Base-by-base conservation (phyloP, 2,797 vertebrate species). In the Nyctalus aviator region DNA sequence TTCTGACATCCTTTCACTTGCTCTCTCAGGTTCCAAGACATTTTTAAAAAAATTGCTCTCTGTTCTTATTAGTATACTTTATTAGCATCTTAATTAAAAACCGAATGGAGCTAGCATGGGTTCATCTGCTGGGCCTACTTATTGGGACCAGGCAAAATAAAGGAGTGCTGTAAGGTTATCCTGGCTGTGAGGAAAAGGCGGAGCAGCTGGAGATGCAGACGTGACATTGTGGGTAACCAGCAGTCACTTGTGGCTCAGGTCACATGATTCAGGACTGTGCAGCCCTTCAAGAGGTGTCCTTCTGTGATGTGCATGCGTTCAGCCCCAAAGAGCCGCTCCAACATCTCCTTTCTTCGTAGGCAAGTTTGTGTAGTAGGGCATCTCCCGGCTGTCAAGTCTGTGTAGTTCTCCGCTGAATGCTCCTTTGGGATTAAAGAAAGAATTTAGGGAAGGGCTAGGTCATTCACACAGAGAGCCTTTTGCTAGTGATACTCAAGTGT, bases 51-150 rank as follows among this genome's bases (percentile, higher is more conserved):
- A 73, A 85, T 15, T 57, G 44, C 6, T 20, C 18, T 87, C 62
- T 55, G 37, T 79, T 92, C 46, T 94, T 68, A 62, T 89, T 93
- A 86, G 17, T 83, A 71, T 17, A 76, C 15, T 55, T 62, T 57
- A 85, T 84, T 89, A 93, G 44, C 30, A 88, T 91, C 44, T 86
- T 93, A 75, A 93, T 96, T 88, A 93, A 96, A 94, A 87, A 93
- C 62, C n/a, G 20, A 93, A 14, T 84, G 46, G 17, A 90, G 73
- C 13, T 30, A 69, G 46, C n/a, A 32, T 76, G 53, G 53, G 21
- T 48, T 93, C 64, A 86, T 93, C 64, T 1, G 0, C 35, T 84
- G 79, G 27, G 8, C 35, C 37, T 64, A n/a, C 57, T 46, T 46
- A 12, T 35, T 71, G 83, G 27, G 30, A 50, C 12, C 6, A 71